Percentiles rank a stretch among this genome's conserved stretches.
These are phyloP conservation scores for Petaurus breviceps DNA, from an alignment of 2,113 vertebrate genomes.

Conservation along the genomic window DNA sequence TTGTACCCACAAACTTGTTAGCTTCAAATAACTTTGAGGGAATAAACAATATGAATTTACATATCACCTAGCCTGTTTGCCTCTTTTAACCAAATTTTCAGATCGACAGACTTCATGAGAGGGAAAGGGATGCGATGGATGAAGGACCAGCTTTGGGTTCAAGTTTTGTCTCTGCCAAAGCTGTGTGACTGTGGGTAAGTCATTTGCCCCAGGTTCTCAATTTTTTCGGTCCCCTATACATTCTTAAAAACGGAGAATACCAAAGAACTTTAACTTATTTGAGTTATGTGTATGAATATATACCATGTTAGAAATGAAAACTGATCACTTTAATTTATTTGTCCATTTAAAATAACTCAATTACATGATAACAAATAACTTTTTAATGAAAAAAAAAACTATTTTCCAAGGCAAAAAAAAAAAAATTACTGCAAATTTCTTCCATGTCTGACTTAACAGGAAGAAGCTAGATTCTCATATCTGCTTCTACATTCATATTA, in stretches of 20 bases:
- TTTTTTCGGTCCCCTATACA: background rate
- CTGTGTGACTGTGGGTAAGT: background rate
- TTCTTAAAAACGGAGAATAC: background rate
- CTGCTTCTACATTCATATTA: background rate
- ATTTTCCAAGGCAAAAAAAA: background rate
- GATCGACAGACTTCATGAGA: background rate
- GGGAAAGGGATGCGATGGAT: background rate
- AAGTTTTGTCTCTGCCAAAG: background rate
- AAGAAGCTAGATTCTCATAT: background rate
- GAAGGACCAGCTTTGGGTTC: background rate
- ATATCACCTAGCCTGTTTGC: no score
- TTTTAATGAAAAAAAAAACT: background rate
- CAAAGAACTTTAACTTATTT: background rate
- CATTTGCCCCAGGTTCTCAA: background rate
- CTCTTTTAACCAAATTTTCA: no score
- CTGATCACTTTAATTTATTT: background rate
- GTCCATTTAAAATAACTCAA: background rate
- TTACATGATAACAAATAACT: background rate
- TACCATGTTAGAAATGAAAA: background rate
- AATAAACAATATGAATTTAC: no score
- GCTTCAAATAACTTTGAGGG: no score
- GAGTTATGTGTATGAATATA: background rate
- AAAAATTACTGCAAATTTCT: background rate
- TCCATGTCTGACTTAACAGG: background rate
- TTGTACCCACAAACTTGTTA: no score